Percentiles rank a stretch among this genome's conserved stretches.
These are phyloP conservation scores for Cynodonichthys magdalenae DNA, from an alignment of 2,797 vertebrate species.

Conservation along the genomic window DNA sequence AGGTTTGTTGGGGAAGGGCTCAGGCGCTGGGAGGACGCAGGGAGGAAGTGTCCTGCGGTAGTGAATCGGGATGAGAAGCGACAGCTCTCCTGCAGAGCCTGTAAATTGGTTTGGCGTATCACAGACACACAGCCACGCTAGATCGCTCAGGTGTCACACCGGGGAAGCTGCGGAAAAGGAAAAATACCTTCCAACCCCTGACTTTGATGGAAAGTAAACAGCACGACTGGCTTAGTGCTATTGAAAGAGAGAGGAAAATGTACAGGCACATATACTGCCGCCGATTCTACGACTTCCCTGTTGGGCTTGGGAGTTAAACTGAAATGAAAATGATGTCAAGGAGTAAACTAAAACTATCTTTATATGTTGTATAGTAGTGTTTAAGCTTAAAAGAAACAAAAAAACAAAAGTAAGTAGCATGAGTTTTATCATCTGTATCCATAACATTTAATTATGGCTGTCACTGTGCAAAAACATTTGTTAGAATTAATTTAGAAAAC, in stretches of 20 bases:
- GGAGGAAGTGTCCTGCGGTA: conserved; percentile 75
- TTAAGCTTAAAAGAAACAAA: background rate
- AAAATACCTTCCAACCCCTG: conserved; percentile 77
- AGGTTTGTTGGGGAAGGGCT: conserved; percentile 51
- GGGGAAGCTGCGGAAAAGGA: conserved; percentile 74
- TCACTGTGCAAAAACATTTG: conserved; percentile 30
- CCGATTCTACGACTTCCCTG: conserved; percentile 37
- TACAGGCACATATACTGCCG: conserved; percentile 55
- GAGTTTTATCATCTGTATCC: conserved; percentile 32
- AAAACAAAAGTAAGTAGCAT: conserved; percentile 18
- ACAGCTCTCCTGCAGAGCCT: conserved; percentile 78
- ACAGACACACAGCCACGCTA: conserved; percentile 80
- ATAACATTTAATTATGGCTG: background rate
- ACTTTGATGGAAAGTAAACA: conserved; percentile 80
- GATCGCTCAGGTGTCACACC: conserved; percentile 81
- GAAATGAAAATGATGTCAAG: conserved; percentile 15
- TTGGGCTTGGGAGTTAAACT: conserved; percentile 20
- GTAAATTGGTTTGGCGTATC: conserved; percentile 82
- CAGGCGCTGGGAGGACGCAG: conserved; percentile 63
- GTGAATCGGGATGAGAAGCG: conserved; percentile 76
- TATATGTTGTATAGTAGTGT: background rate
- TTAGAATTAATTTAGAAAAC: conserved; percentile 2
- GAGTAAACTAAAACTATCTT: conserved; percentile 4
- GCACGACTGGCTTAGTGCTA: conserved; percentile 70
- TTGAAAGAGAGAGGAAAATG: conserved; percentile 68